Base-by-base conservation (phyloP, 2,888 invertebrate species). In the Furcula furcula region DNA sequence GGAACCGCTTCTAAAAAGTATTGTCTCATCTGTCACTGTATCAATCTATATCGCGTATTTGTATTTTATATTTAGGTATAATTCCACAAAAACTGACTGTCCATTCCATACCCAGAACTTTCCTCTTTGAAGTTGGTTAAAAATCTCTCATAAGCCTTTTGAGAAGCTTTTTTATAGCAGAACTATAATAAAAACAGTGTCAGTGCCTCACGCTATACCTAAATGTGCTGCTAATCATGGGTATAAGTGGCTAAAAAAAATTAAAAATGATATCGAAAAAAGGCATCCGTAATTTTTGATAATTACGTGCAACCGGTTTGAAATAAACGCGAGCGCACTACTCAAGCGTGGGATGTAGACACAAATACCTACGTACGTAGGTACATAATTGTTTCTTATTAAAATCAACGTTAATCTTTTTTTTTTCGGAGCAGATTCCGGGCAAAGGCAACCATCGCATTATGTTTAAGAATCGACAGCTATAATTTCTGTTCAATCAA, bases 401-500 rank as follows among this genome's bases (percentile, higher is more conserved):
- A 88, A 87, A 86, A 86, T 77, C 77, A 73, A 81, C 78, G 87
- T 85, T 88, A 87, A 88, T 88, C 85, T 87, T 79, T 81, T 84
- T 87, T 79, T 81, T 78, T 85, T 82, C 79, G 84, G 76, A 78
- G 78, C 81, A 77, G 83, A 85, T 80, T 82, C 86, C 83, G 65
- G 60, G 67, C 77, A 77, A 69, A 74, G 75, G 59, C 67, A 76
- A 75, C 75, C 83, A 81, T 76, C 86, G 78, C 76, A 87, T 87
- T 85, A 87, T 85, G 82, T 84, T 84, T 76, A 80, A 85, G 76
- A 86, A 87, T 88, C 88, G 88, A 88, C 88, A 88, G 87, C 87
- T 88, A 88, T 88, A 88, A 88, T 88, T 88, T 88, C 76, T 82
- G 88, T 88, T 87, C 88, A 88, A 88, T 88, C 88, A 88, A 88